phyloP scores from a whole-genome alignment of 2,113 vertebrate species.

The Malurus cyaneus region DNA sequence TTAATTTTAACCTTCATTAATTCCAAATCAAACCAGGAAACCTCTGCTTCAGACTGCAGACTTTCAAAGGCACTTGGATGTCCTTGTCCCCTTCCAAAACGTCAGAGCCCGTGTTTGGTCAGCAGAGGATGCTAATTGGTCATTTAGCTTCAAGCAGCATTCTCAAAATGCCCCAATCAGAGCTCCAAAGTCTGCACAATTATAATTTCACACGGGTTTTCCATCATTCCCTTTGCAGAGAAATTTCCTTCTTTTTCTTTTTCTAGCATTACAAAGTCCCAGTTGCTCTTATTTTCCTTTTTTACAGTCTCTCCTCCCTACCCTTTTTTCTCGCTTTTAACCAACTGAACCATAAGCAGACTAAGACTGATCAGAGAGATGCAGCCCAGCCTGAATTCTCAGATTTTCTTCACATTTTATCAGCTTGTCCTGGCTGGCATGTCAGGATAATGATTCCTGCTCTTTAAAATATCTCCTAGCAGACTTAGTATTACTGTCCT shows the following conservation, averaged over 20 bases:
- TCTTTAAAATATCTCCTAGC: neutral
- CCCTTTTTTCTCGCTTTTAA: neutral
- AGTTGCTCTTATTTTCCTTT: neutral
- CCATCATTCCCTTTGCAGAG: neutral
- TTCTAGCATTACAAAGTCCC: neutral
- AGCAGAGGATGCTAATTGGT: slow-evolving; percentile 41
- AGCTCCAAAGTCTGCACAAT: neutral
- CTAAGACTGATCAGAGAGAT: neutral
- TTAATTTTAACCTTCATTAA: neutral
- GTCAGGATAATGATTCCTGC: neutral
- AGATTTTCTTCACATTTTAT: neutral
- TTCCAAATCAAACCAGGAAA: neutral
- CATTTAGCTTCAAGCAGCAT: neutral
- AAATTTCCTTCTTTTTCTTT: neutral
- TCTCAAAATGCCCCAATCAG: neutral
- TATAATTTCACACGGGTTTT: neutral
- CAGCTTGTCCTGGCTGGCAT: neutral
- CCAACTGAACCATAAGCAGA: neutral
- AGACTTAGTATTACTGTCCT: neutral
- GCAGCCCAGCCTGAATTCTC: neutral
- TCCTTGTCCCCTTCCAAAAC: neutral
- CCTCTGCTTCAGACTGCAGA: neutral
- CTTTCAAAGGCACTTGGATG: neutral
- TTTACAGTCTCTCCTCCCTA: fast-evolving
- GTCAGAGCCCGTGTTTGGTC: neutral